phyloP scores from a whole-genome alignment of 2,888 invertebrate genomes.

The Agrotis segetum region DNA sequence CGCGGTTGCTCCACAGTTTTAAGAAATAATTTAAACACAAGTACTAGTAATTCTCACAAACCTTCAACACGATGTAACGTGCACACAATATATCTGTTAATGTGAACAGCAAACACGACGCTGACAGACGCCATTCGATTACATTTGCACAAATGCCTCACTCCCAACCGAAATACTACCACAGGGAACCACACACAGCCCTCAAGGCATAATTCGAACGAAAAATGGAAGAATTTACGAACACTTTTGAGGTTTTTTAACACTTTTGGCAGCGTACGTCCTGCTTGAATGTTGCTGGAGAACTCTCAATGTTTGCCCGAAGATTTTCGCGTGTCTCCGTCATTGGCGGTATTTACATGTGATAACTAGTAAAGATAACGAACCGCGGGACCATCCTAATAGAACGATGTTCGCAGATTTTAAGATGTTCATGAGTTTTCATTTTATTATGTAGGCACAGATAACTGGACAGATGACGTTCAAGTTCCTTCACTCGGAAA shows the following conservation, averaged over 20 bases:
- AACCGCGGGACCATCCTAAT: constrained; percentile 64
- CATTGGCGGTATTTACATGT: constrained; percentile 77
- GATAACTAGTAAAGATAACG: constrained; percentile 77
- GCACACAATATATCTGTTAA: constrained; percentile 57
- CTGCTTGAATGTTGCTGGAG: constrained; percentile 44
- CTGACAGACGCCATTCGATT: constrained; percentile 51
- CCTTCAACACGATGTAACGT: constrained; percentile 51
- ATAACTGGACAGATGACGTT: constrained; percentile 27
- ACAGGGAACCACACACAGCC: constrained; percentile 30
- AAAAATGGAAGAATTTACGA: constrained; percentile 10
- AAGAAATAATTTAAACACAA: constrained; percentile 16
- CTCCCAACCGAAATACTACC: constrained; percentile 26
- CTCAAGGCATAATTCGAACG: constrained; percentile 49
- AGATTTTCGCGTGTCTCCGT: constrained; percentile 68
- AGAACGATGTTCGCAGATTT: constrained; percentile 19
- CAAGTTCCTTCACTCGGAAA: constrained; percentile 17
- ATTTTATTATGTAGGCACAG: constrained; percentile 13
- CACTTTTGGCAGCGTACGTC: constrained; percentile 47
- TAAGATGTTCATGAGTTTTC: constrained; percentile 20
- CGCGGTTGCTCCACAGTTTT: neutral
- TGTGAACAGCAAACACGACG: constrained; percentile 59
- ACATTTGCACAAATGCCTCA: constrained; percentile 44
- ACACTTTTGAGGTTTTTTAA: constrained; percentile 12
- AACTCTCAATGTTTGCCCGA: constrained; percentile 64
- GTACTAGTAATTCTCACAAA: constrained; percentile 37